phyloP scores from a whole-genome alignment of 2,888 invertebrate genomes.

The Tholera decimalis region DNA sequence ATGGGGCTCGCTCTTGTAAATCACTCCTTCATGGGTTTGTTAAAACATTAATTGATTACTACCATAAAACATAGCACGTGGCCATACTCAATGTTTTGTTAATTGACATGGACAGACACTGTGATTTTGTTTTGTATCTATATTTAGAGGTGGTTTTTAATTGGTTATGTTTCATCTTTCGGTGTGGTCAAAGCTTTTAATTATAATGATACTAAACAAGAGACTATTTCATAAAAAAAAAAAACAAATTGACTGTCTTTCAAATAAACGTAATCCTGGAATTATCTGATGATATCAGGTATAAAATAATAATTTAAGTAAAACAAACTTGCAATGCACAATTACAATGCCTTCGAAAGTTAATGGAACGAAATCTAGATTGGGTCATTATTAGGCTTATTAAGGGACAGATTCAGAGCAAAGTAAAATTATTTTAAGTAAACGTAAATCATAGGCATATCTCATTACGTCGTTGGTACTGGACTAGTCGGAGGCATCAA shows the following conservation, averaged over 20 bases:
- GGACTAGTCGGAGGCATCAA: too few relatives aligned
- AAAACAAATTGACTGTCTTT: not conserved
- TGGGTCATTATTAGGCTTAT: too few relatives aligned
- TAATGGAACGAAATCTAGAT: too few relatives aligned
- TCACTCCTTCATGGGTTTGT: constrained; percentile 67
- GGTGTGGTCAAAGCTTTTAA: not conserved
- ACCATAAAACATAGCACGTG: constrained; percentile 74
- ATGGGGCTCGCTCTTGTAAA: constrained; percentile 65
- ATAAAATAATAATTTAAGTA: not conserved
- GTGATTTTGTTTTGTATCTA: constrained; percentile 55
- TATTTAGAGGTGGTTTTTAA: constrained; percentile 25
- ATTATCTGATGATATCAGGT: not conserved
- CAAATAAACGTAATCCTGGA: not conserved
- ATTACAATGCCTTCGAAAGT: too few relatives aligned
- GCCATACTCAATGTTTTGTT: constrained; percentile 67
- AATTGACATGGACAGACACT: constrained; percentile 57
- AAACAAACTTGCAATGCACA: too few relatives aligned
- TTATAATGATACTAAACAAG: not conserved
- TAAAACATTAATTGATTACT: constrained; percentile 70
- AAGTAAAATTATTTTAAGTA: too few relatives aligned
- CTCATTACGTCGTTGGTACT: too few relatives aligned
- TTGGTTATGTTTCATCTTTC: constrained; percentile 4
- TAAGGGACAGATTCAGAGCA: too few relatives aligned
- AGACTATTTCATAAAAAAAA: not conserved
- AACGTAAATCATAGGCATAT: too few relatives aligned